A percentile compares a stretch with the other conserved stretches of the same genome.
phyloP scores from a whole-genome alignment of 2,113 vertebrate genomes.

The Pelecanus crispus region DNA sequence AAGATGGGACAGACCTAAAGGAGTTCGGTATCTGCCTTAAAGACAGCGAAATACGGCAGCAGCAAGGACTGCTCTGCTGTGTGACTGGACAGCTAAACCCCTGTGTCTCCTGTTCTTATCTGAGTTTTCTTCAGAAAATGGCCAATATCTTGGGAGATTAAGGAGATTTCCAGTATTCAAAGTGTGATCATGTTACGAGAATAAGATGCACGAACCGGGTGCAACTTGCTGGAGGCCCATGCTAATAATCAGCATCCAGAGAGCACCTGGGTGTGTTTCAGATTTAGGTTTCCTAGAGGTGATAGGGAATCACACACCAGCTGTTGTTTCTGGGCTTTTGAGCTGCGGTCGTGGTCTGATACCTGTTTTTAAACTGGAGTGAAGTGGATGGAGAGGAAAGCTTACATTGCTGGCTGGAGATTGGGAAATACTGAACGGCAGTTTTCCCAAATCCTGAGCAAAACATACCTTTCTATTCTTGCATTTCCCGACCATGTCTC shows the following conservation, averaged over 20 bases:
- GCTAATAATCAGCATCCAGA: not conserved
- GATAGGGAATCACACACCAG: not conserved
- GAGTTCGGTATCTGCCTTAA: not conserved
- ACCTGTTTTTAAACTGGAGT: not conserved
- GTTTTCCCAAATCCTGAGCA: not conserved
- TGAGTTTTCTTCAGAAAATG: not conserved
- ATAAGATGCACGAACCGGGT: not conserved
- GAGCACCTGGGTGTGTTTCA: not conserved
- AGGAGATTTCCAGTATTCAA: not conserved
- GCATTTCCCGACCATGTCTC: rapidly evolving
- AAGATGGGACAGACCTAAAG: not conserved
- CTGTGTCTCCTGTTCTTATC: not conserved
- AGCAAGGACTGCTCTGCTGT: not conserved
- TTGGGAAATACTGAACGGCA: rapidly evolving
- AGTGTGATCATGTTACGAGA: not conserved
- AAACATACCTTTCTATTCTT: not conserved
- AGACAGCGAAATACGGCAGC: not conserved
- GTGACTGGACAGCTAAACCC: not conserved
- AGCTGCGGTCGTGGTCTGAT: not conserved
- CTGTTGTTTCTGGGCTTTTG: not conserved
- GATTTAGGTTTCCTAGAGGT: not conserved
- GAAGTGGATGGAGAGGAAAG: not conserved
- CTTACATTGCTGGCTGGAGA: not conserved
- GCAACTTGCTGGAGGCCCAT: not conserved
- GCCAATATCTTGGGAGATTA: not conserved